Evolutionary conservation across 1,140 invertebrate species (phyloP).

Genomic region (Drosophila jambulina): DNA sequence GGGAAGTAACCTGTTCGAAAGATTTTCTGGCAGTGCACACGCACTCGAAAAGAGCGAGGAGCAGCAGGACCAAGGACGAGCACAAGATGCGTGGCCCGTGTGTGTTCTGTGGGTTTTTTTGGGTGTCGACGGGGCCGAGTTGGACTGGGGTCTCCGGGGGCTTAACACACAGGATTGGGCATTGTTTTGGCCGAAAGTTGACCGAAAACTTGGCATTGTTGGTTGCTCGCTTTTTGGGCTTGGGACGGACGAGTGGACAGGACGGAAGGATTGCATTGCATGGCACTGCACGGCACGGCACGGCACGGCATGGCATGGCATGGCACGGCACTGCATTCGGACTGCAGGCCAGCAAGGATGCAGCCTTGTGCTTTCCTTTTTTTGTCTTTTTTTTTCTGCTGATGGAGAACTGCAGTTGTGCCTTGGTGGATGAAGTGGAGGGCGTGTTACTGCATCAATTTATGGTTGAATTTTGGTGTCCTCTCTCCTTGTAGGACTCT

Average conservation of each 20-base stretch:
- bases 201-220: constrained; percentile 83
- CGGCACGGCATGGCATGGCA: not conserved
- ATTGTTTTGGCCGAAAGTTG: constrained; percentile 83
- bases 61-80: constrained; percentile 37
- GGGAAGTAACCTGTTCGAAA: not conserved
- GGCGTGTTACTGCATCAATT: constrained; percentile 80
- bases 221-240: constrained; percentile 76
- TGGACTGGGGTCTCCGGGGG: constrained; percentile 8
- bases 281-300: constrained; percentile 1
- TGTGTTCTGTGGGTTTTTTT: constrained; percentile 33
- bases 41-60: constrained; percentile 31
- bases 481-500: constrained; percentile 59
- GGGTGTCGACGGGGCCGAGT: not conserved
- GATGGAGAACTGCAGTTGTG: constrained; percentile 21
- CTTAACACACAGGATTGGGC: constrained; percentile 55
- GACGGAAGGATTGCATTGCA: constrained; percentile 63
- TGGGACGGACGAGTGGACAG: constrained; percentile 9
- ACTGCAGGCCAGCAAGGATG: constrained; percentile 37
- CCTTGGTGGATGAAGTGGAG: constrained; percentile 21
- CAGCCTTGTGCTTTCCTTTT: constrained; percentile 16
- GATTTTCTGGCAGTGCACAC: constrained; percentile 7
- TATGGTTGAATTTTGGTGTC: constrained; percentile 79
- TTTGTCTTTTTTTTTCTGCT: constrained; percentile 12
- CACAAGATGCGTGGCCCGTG: constrained; percentile 47
- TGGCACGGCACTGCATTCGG: constrained; percentile 37